Conservation (phyloP, 2,888 invertebrate species). For the Ctena decussata region DNA sequence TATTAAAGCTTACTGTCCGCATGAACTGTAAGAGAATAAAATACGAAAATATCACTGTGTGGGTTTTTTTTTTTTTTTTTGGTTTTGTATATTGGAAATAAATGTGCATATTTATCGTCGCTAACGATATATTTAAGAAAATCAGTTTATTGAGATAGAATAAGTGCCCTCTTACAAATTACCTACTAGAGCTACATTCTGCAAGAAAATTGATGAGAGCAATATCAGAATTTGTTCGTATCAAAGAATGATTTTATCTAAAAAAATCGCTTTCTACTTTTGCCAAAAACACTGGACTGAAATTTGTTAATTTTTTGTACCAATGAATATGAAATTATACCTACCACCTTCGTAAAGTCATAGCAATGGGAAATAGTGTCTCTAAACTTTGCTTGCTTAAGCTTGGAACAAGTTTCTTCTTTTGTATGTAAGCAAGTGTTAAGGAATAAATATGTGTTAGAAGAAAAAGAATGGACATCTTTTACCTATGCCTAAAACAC, state of each 20-base stretch:
- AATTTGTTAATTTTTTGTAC: not conserved
- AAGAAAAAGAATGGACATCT: too few species aligned
- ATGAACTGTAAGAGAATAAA: too few species aligned
- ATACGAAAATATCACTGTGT: too few species aligned
- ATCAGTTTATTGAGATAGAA: too few species aligned
- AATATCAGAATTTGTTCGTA: not conserved
- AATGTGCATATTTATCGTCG: too few species aligned
- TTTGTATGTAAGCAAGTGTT: not conserved
- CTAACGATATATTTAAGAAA: too few species aligned
- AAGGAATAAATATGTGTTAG: not conserved
- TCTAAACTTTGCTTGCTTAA: not conserved
- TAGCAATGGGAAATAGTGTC: not conserved
- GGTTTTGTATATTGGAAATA: too few species aligned
- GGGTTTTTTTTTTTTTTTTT: too few species aligned
- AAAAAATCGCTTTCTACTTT: not conserved
- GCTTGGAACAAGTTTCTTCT: not conserved
- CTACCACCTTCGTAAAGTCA: not conserved
- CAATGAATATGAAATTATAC: not conserved
- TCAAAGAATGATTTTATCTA: not conserved
- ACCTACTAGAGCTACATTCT: not conserved
- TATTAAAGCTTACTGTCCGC: too few species aligned
- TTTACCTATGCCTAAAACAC: too few species aligned
- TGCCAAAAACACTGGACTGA: not conserved
- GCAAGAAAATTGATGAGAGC: not conserved
- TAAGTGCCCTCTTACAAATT: too few species aligned